Evolutionary conservation across 2,113 vertebrate genomes (phyloP).

Genomic region (Aegithalos caudatus): DNA sequence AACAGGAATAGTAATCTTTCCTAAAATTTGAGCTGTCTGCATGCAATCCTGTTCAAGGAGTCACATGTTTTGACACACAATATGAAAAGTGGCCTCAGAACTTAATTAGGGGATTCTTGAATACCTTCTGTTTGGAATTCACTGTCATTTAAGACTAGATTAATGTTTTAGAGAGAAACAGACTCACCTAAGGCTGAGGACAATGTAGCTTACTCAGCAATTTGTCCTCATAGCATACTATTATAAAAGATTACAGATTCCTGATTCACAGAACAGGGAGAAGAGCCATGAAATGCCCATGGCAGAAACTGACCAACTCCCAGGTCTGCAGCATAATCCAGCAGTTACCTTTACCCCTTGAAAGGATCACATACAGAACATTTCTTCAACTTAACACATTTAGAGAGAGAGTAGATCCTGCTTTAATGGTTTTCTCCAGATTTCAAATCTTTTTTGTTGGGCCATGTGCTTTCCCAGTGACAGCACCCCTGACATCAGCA

Average conservation of each 20-base stretch:
- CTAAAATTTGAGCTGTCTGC: background rate
- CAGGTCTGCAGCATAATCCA: background rate
- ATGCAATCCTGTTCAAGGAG: background rate
- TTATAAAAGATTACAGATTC: background rate
- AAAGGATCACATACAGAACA: background rate
- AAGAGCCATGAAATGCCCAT: background rate
- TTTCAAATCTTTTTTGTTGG: background rate
- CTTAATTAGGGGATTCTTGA: background rate
- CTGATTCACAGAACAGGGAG: background rate
- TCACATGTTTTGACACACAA: background rate
- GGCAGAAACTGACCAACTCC: background rate
- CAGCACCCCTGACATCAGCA: background rate
- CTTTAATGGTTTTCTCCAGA: background rate
- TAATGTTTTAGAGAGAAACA: background rate
- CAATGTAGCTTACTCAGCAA: background rate
- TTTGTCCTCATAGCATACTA: background rate
- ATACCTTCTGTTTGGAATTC: background rate
- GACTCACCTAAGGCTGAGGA: background rate
- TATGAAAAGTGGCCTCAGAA: background rate
- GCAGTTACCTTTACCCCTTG: background rate
- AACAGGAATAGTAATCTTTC: background rate
- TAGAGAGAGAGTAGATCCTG: background rate
- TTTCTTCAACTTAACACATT: background rate
- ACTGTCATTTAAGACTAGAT: background rate
- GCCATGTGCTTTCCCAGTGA: background rate